phyloP scores from a whole-genome alignment of 2,888 invertebrate species.

The Ceramica pisi region DNA sequence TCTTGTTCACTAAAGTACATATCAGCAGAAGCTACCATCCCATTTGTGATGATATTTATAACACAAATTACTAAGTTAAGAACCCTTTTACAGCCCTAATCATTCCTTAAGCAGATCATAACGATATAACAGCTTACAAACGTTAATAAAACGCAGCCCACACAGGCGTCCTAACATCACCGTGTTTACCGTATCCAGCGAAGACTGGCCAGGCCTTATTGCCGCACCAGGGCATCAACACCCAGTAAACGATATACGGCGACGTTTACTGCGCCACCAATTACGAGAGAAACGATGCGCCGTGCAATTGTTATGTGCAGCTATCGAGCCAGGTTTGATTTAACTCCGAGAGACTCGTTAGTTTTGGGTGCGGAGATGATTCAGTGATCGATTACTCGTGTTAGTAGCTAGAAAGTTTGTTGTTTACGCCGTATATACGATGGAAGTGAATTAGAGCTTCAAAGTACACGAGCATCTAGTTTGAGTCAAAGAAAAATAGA shows the following conservation, averaged over 20 bases:
- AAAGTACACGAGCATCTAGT: not conserved
- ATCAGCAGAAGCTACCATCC: slow-evolving; percentile 1
- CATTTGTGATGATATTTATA: slow-evolving; percentile 41
- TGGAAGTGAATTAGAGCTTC: not conserved
- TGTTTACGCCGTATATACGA: not conserved
- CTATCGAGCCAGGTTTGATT: slow-evolving; percentile 48
- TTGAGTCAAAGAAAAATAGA: not conserved
- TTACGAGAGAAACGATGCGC: slow-evolving; percentile 42
- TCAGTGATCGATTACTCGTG: slow-evolving; percentile 1
- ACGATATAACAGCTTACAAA: slow-evolving; percentile 52
- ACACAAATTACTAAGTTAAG: slow-evolving; percentile 16
- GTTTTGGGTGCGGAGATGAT: slow-evolving; percentile 3
- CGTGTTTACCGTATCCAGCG: slow-evolving; percentile 31
- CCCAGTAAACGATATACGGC: slow-evolving; percentile 54
- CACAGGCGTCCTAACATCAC: slow-evolving; percentile 37
- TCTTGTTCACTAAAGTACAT: slow-evolving; percentile 27
- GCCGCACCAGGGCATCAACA: slow-evolving; percentile 45
- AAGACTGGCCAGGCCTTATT: slow-evolving; percentile 15
- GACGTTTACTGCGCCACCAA: slow-evolving; percentile 55
- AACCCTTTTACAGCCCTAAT: slow-evolving; percentile 38
- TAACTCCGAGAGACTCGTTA: slow-evolving; percentile 25
- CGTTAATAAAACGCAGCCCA: slow-evolving; percentile 53
- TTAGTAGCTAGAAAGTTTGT: not conserved
- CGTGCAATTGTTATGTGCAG: slow-evolving; percentile 56
- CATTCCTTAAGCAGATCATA: slow-evolving; percentile 43